Percentiles rank a stretch among this genome's conserved stretches.
These are phyloP conservation scores for Esperia sulphurella DNA, from an alignment of 2,888 invertebrate species.

Conservation along the genomic window DNA sequence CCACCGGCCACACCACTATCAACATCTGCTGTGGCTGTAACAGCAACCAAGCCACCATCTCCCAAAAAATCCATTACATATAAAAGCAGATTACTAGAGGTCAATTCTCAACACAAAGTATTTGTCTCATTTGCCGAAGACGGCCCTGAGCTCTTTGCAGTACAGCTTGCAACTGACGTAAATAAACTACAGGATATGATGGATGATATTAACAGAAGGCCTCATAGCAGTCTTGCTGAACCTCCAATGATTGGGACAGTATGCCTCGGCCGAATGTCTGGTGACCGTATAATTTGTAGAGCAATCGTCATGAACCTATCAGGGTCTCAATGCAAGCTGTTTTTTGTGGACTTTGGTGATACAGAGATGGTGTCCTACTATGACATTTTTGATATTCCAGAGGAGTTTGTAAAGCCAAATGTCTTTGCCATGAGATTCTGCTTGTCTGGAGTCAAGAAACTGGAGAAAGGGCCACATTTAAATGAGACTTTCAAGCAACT, in stretches of 20 bases:
- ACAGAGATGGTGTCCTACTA: conserved; percentile 85
- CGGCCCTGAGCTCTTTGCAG: conserved; percentile 87
- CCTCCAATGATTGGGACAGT: conserved; percentile 87
- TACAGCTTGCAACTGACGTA: conserved; percentile 83
- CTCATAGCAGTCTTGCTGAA: conserved; percentile 80
- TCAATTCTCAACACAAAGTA: conserved; percentile 81
- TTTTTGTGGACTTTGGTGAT: conserved; percentile 90
- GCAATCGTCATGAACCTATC: conserved; percentile 87
- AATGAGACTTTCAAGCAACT: conserved; percentile 85
- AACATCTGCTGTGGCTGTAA: conserved; percentile 22
- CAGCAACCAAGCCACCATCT: conserved; percentile 36
- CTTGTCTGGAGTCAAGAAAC: conserved; percentile 83
- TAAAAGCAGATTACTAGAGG: conserved; percentile 69
- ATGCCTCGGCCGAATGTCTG: conserved; percentile 86
- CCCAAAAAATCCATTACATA: conserved; percentile 73
- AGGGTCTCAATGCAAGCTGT: conserved; percentile 85
- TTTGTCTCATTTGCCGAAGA: conserved; percentile 88
- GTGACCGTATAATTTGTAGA: conserved; percentile 84
- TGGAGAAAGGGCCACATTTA: conserved; percentile 78
- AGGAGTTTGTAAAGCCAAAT: conserved; percentile 84
- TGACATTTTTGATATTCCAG: conserved; percentile 87
- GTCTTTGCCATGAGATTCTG: conserved; percentile 88
- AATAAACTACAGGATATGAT: conserved; percentile 83
- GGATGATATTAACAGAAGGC: conserved; percentile 83
- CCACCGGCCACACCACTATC: conserved; percentile 20